Conservation (phyloP, 92 coral and sea anemone genomes). For the Epizoanthus fatuus region DNA sequence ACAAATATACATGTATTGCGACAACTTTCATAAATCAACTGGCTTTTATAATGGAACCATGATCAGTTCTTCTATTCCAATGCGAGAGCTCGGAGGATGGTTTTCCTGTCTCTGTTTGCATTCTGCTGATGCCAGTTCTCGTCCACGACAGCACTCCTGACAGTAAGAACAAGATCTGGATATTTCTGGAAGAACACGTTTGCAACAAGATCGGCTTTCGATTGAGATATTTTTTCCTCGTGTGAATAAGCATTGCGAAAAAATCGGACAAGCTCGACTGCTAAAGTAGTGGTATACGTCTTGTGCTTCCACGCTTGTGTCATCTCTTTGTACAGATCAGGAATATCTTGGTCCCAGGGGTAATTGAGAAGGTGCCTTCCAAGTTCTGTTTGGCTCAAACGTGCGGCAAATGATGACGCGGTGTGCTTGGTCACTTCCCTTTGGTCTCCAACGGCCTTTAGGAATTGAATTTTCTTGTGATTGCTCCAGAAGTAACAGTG, state of each 20-base stretch:
- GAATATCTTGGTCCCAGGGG: slow-evolving; percentile 47
- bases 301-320: neutral
- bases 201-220: slow-evolving; percentile 24
- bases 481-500: too few relatives aligned
- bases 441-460: too few relatives aligned
- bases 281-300: slow-evolving; percentile 41
- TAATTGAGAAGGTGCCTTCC: neutral
- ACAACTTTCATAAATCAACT: too few relatives aligned
- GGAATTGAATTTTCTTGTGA: too few relatives aligned
- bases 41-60: too few relatives aligned
- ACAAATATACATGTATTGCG: too few relatives aligned
- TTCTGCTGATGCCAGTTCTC: slow-evolving; percentile 14
- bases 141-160: slow-evolving; percentile 45
- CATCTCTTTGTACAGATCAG: slow-evolving; percentile 49
- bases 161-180: slow-evolving; percentile 71
- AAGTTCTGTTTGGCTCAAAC: slow-evolving; percentile 33
- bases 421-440: neutral
- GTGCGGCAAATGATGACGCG: slow-evolving; percentile 1
- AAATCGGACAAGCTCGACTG: slow-evolving; percentile 62
- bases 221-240: slow-evolving; percentile 57
- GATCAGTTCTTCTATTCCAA: too few relatives aligned
- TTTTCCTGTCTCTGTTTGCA: slow-evolving; percentile 17
- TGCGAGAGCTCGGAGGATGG: neutral
- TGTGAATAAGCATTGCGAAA: slow-evolving; percentile 79
- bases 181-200: slow-evolving; percentile 40